Conservation (phyloP, 2,888 invertebrate species). For the Thymelicus sylvestris region DNA sequence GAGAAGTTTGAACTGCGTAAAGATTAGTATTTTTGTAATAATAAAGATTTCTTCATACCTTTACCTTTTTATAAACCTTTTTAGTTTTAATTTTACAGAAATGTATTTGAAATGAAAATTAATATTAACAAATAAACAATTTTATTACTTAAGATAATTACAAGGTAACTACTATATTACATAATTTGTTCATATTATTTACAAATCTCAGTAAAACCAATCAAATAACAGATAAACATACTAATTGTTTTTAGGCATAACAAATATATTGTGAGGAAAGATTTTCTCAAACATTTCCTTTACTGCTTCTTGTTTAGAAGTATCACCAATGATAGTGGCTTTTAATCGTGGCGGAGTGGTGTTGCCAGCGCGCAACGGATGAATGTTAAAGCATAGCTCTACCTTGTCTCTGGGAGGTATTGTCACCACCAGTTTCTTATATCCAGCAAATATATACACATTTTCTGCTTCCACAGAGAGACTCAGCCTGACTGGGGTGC, state of each 20-base stretch:
- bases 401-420: conserved; percentile 86
- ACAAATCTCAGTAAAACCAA: conserved; percentile 64
- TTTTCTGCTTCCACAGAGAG: conserved; percentile 93
- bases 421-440: conserved; percentile 90
- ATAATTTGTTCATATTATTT: conserved; percentile 76
- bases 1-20: conserved; percentile 92
- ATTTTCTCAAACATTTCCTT: conserved; percentile 79
- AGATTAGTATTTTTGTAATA: conserved; percentile 87
- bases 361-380: conserved; percentile 90
- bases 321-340: conserved; percentile 77
- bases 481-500: conserved; percentile 88
- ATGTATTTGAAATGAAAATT: conserved; percentile 45
- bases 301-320: conserved; percentile 66
- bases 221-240: conserved; percentile 59
- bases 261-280: conserved; percentile 80
- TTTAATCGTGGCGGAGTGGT: conserved; percentile 87
- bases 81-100: not conserved
- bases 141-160: conserved; percentile 71
- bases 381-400: conserved; percentile 90
- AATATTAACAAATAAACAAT: conserved; percentile 67
- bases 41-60: conserved; percentile 17
- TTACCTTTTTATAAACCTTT: not conserved
- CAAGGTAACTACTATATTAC: conserved; percentile 73
- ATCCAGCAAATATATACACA: conserved; percentile 97
- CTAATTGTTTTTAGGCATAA: conserved; percentile 83